Percentiles rank a stretch among this genome's conserved stretches.
Conservation (phyloP, 2,888 invertebrate species). For the Plagodis dolabraria region DNA sequence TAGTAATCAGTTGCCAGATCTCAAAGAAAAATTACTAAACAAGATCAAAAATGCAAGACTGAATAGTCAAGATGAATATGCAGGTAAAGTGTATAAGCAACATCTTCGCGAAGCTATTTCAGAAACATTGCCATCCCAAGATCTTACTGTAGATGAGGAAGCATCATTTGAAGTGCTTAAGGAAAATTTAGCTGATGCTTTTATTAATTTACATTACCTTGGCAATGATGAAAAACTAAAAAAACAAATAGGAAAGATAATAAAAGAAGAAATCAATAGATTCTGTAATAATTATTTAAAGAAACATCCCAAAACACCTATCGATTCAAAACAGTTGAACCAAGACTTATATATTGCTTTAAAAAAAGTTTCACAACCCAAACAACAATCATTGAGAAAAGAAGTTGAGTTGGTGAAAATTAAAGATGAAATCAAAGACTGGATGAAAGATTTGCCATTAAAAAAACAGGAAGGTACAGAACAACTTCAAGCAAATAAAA, state of each 20-base stretch:
- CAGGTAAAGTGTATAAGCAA: slow-evolving; percentile 54
- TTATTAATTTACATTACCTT: slow-evolving; percentile 56
- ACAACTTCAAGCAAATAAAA: slow-evolving; percentile 47
- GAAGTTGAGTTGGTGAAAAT: slow-evolving; percentile 55
- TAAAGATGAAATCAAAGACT: slow-evolving; percentile 54
- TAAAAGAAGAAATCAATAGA: slow-evolving; percentile 50
- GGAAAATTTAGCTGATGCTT: slow-evolving; percentile 63
- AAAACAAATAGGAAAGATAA: slow-evolving; percentile 49
- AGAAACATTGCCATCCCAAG: slow-evolving; percentile 48
- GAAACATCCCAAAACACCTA: slow-evolving; percentile 44
- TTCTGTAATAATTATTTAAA: slow-evolving; percentile 59
- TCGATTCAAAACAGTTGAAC: slow-evolving; percentile 48
- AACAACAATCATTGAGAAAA: slow-evolving; percentile 49
- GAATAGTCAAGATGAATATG: slow-evolving; percentile 45
- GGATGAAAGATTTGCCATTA: slow-evolving; percentile 52
- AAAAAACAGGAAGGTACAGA: slow-evolving; percentile 38
- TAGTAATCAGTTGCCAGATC: slow-evolving; percentile 20
- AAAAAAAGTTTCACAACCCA: slow-evolving; percentile 51
- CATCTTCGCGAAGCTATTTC: slow-evolving; percentile 54
- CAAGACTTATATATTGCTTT: slow-evolving; percentile 52
- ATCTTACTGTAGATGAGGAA: slow-evolving; percentile 46
- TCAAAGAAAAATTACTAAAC: slow-evolving; percentile 47
- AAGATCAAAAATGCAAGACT: slow-evolving; percentile 46
- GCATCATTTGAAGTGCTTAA: slow-evolving; percentile 56
- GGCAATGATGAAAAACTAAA: slow-evolving; percentile 42